A percentile compares a stretch with the other conserved stretches of the same genome.
These are phyloP conservation scores for Spea hammondii DNA, from an alignment of 2,797 vertebrate genomes.

Conservation along the genomic window DNA sequence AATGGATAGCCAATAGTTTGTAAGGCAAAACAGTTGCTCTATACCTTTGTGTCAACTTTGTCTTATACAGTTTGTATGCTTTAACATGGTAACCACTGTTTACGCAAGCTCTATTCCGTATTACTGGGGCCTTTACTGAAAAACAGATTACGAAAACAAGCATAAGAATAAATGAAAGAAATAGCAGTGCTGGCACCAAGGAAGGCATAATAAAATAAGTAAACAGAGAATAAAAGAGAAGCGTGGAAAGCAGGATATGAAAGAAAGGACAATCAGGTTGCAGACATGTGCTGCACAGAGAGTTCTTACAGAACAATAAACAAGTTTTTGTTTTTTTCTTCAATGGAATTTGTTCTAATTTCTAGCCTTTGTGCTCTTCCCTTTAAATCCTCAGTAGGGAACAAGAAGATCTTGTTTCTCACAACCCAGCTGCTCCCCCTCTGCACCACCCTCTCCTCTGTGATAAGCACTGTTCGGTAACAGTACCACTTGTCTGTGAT, in stretches of 20 bases:
- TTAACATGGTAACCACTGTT: too few relatives aligned
- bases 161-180: background rate
- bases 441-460: constrained; percentile 22
- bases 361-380: constrained; percentile 38
- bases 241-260: background rate
- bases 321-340: constrained; percentile 30
- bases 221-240: background rate
- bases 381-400: constrained; percentile 36
- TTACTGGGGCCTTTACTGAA: too few relatives aligned
- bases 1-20: too few relatives aligned
- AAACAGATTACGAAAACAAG: too few relatives aligned
- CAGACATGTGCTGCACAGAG: constrained; percentile 34
- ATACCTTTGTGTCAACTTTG: too few relatives aligned
- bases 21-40: too few relatives aligned
- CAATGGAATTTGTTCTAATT: constrained; percentile 49
- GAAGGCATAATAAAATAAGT: background rate
- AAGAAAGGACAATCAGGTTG: constrained; percentile 7
- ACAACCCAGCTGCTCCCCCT: constrained; percentile 33
- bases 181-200: background rate
- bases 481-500: constrained; percentile 30
- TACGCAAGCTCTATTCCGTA: too few relatives aligned
- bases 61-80: too few relatives aligned
- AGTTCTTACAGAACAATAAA: constrained; percentile 47
- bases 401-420: constrained; percentile 52
- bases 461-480: constrained; percentile 27